Evolutionary conservation across 1,140 invertebrate species (phyloP), one percentile per base, ranked within the genome.

Genomic region (Spodoptera litura): DNA sequence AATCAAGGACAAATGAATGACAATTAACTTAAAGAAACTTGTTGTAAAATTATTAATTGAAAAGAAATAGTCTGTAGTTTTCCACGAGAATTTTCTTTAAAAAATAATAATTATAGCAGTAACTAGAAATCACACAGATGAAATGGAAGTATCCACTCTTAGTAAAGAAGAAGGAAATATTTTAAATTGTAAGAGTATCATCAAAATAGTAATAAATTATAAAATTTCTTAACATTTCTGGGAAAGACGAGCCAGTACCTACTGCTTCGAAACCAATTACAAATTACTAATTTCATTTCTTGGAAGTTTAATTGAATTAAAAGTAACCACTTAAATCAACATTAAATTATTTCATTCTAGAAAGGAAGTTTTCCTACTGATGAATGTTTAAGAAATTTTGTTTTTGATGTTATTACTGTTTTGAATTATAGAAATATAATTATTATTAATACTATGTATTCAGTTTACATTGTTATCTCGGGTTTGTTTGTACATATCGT

Each of bases 271-370:
- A 56, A 56, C 53, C n/a, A 56, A 56, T 56, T 56, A 56, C 5
- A 56, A 56, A 56, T 56, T 15, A 56, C 53, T 38, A 61, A 62
- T 62, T 44, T n/a, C 13, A 44, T 61, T 62, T 62, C 59, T 62
- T 15, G 35, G 25, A 25, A 51, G 62, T 52, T 25, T 25, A 49
- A 66, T 51, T 49, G 51, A 51, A 66, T 66, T 49, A 49, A 66
- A 64, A 64, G 62, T n/a, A 62, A 25, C 44, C 38, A 66, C 62
- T 51, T 66, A 66, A 52, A 66, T 66, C 62, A 52, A 27, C 8
- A 4, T 66, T 51, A 51, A 66, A 51, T 51, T 25, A 66, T 25
- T 27, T 25, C 51, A 25, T 51, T 52, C 20, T 66, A 51, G 49
- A 52, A 52, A 10, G 5, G 13, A 38, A 44, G 13, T 38, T 62